phyloP scores from a whole-genome alignment of 2,888 invertebrate genomes.

The Alitta virens region DNA sequence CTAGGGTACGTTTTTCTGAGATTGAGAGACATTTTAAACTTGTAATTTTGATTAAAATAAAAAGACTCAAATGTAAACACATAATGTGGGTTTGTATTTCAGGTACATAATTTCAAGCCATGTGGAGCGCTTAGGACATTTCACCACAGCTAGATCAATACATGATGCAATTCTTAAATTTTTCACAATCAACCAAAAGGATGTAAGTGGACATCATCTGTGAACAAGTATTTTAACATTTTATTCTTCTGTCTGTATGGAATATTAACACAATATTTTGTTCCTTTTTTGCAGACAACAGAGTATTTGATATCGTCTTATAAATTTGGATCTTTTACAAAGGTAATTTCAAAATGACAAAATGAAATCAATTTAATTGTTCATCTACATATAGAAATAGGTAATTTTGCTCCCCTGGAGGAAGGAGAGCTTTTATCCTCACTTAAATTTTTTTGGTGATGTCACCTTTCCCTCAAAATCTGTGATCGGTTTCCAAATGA shows the following conservation, averaged over 20 bases:
- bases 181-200: constrained; percentile 84
- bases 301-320: constrained; percentile 90
- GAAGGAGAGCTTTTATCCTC: no score
- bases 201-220: constrained; percentile 65
- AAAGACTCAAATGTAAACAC: no score
- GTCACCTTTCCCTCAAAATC: no score
- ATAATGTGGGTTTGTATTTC: no score
- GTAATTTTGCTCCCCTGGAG: no score
- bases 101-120: constrained; percentile 64
- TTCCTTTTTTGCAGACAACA: constrained; percentile 67
- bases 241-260: neutral
- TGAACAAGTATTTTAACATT: neutral
- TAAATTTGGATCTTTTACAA: constrained; percentile 90
- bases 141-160: constrained; percentile 68
- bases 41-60: neutral
- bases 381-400: no score
- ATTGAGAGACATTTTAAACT: neutral
- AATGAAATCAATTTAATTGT: no score
- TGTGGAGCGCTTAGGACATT: constrained; percentile 71
- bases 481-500: no score
- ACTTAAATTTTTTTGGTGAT: no score
- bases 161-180: constrained; percentile 78
- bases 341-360: constrained; percentile 60
- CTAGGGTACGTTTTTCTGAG: constrained; percentile 78
- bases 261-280: no score